Conservation (phyloP, 23 tunicate species). For the Clavelina lepadiformis region DNA sequence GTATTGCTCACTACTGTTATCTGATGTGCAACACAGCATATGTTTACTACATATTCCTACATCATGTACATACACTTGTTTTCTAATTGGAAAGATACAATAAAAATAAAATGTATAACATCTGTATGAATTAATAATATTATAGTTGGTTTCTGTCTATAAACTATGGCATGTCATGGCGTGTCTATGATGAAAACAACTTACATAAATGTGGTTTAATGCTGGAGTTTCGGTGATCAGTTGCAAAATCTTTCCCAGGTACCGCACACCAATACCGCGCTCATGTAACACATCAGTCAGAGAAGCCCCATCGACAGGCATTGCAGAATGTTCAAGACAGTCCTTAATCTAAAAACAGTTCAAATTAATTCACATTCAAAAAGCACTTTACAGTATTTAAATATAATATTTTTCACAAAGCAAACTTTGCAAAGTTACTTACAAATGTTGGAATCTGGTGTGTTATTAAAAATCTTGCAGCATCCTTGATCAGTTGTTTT, state of each 20-base stretch:
- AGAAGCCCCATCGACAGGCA: constrained; percentile 76
- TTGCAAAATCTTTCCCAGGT: constrained; percentile 76
- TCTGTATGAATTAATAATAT: no score
- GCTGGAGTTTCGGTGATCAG: constrained; percentile 36
- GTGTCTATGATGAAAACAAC: constrained; percentile 10
- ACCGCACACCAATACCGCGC: constrained; percentile 72
- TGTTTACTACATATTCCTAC: no score
- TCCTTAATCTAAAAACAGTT: constrained; percentile 63
- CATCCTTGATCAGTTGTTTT: constrained; percentile 54
- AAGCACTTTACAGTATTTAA: no score
- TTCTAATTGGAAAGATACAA: no score
- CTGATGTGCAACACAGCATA: no score
- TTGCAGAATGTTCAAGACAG: constrained; percentile 59
- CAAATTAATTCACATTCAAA: no score
- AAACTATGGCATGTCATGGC: no score
- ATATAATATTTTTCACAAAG: no score
- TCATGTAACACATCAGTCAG: constrained; percentile 72
- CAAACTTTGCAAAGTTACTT: constrained; percentile 6
- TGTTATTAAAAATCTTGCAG: constrained; percentile 72
- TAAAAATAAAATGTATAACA: no score
- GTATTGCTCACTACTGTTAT: no score
- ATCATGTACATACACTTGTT: no score
- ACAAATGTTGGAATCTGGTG: constrained; percentile 88
- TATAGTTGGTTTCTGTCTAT: no score
- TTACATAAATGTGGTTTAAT: constrained; percentile 60